phyloP scores from a whole-genome alignment of 2,888 invertebrate genomes.

The Sepioteuthis lessoniana region DNA sequence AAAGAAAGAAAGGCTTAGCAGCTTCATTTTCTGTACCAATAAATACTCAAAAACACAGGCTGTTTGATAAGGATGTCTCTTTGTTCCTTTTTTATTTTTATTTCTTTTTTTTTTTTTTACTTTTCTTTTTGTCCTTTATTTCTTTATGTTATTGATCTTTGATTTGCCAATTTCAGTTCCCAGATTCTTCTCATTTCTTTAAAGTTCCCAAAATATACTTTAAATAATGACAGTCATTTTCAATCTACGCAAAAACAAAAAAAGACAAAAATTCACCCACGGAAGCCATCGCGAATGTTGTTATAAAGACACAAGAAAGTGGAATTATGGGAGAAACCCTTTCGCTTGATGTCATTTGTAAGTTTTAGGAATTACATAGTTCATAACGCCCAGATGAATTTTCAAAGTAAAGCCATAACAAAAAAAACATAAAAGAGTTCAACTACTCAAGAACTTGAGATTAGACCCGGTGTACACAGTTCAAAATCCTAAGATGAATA shows the following conservation, averaged over 20 bases:
- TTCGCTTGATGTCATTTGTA: not conserved
- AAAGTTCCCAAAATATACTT: not conserved
- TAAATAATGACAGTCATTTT: not conserved
- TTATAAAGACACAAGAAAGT: not conserved
- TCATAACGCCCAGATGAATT: not conserved
- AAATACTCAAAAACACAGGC: not conserved
- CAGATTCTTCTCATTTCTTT: not conserved
- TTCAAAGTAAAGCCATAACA: not conserved
- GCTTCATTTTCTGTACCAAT: not conserved
- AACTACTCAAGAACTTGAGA: too few species aligned
- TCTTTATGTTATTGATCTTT: not conserved
- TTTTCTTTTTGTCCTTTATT: not conserved
- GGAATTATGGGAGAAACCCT: not conserved
- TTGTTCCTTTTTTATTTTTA: not conserved
- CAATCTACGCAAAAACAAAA: not conserved
- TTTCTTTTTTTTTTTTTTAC: not conserved
- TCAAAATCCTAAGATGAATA: too few species aligned
- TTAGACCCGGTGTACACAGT: too few species aligned
- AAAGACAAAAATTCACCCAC: not conserved
- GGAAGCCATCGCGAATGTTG: not conserved
- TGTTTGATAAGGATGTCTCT: not conserved
- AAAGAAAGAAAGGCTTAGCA: not conserved
- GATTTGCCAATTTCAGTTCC: too few species aligned
- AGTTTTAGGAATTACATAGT: not conserved
- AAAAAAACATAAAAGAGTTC: not conserved